Percentiles rank a stretch among this genome's conserved stretches.
Conservation (phyloP, 2,888 invertebrate genomes). For the Chalcosyrphus nemorum region DNA sequence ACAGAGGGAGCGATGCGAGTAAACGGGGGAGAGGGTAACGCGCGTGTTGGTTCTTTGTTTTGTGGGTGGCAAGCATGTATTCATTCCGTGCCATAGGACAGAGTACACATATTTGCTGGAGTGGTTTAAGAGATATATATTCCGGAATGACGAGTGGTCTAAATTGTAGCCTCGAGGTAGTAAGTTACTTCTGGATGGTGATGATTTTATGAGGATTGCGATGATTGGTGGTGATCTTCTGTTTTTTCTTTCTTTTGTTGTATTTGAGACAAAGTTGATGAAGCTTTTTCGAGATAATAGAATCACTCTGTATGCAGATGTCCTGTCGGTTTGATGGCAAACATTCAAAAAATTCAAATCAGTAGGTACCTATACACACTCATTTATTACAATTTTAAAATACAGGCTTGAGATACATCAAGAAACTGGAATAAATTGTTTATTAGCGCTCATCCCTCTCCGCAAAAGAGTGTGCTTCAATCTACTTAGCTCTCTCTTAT, state of each 20-base stretch:
- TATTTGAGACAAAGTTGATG: neutral
- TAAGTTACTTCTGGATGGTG: constrained; percentile 3
- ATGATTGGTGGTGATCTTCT: neutral
- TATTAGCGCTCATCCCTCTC: too few relatives aligned
- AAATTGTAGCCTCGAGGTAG: constrained; percentile 28
- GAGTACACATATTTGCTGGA: constrained; percentile 10
- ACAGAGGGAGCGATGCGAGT: neutral
- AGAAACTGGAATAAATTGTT: too few relatives aligned
- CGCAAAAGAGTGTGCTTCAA: too few relatives aligned
- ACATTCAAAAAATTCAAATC: too few relatives aligned
- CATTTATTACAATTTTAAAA: too few relatives aligned
- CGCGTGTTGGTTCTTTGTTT: constrained; percentile 37
- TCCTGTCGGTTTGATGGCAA: too few relatives aligned
- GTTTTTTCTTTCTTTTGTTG: neutral
- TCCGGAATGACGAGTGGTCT: constrained; percentile 38
- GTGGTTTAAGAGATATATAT: constrained; percentile 26
- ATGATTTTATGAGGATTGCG: neutral
- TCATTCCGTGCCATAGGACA: neutral
- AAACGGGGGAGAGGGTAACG: neutral
- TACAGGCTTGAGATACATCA: too few relatives aligned
- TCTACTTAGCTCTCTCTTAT: too few relatives aligned
- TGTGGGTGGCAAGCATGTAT: constrained; percentile 18
- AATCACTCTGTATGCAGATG: neutral
- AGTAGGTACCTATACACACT: too few relatives aligned
- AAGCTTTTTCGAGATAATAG: neutral